phyloP scores from a whole-genome alignment of 2,888 invertebrate genomes.

The Agrochola lychnidis region DNA sequence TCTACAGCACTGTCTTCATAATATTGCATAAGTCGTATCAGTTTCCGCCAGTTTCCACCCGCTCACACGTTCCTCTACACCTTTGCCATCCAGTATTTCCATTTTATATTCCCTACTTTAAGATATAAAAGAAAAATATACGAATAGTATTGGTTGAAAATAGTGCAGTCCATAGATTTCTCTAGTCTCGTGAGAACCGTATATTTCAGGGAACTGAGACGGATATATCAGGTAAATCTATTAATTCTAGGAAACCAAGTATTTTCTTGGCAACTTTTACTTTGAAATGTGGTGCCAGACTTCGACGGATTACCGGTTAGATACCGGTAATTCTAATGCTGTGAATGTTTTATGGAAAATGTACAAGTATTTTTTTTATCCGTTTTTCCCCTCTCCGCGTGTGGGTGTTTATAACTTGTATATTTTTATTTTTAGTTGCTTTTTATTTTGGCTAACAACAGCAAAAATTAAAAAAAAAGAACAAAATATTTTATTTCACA shows the following conservation, averaged over 20 bases:
- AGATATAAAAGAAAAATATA: conserved; percentile 35
- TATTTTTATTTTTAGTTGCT: not conserved
- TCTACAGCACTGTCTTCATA: not conserved
- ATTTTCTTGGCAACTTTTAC: conserved; percentile 19
- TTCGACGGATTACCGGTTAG: conserved; percentile 21
- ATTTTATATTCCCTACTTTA: conserved; percentile 32
- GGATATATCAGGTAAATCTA: conserved; percentile 57
- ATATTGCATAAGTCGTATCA: not conserved
- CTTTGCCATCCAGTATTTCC: conserved; percentile 1
- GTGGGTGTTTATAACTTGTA: not conserved
- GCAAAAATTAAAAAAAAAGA: too few relatives aligned
- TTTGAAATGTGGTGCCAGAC: not conserved
- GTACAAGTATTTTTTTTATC: not conserved
- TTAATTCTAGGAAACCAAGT: conserved; percentile 44
- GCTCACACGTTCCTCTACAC: not conserved
- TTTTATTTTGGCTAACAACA: not conserved
- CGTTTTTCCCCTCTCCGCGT: not conserved
- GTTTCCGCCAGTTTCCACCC: not conserved
- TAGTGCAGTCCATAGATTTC: conserved; percentile 51
- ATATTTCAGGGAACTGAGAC: conserved; percentile 38
- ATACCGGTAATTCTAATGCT: not conserved
- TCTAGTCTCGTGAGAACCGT: conserved; percentile 31
- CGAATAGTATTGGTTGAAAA: conserved; percentile 17
- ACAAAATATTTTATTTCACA: too few relatives aligned
- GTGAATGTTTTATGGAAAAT: not conserved